phyloP scores from a whole-genome alignment of 1,140 invertebrate species.

The Bombus polaris region DNA sequence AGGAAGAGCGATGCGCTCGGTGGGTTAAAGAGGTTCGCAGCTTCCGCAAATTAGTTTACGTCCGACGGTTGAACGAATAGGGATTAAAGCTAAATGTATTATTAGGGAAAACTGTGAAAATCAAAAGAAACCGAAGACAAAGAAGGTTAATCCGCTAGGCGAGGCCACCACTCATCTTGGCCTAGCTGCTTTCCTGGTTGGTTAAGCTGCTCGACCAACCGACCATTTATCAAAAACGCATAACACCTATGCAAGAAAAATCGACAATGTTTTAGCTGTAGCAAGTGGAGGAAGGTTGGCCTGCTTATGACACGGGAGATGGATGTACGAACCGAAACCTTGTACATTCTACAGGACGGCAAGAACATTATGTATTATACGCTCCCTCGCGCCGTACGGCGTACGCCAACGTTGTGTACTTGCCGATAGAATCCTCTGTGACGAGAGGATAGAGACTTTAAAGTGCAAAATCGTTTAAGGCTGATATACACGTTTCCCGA shows the following conservation, averaged over 20 bases:
- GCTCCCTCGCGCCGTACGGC: conserved; percentile 26
- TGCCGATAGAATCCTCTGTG: conserved; percentile 52
- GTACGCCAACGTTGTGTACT: conserved; percentile 9
- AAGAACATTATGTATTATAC: conserved; percentile 76
- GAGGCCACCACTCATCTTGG: conserved; percentile 1
- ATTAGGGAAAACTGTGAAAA: conserved; percentile 11
- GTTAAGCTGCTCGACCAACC: conserved; percentile 41
- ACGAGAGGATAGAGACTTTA: conserved; percentile 55
- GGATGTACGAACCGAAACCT: conserved; percentile 72
- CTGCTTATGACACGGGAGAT: conserved; percentile 74
- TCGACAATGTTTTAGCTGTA: conserved; percentile 73
- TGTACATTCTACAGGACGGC: conserved; percentile 65
- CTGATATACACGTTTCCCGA: not conserved
- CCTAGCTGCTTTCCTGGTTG: not conserved
- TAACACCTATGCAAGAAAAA: conserved; percentile 76
- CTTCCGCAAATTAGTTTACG: conserved; percentile 46
- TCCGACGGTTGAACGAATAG: conserved; percentile 24
- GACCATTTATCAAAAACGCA: conserved; percentile 73
- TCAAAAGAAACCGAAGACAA: conserved; percentile 27
- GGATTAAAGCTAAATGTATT: conserved; percentile 29
- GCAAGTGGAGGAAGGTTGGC: conserved; percentile 57
- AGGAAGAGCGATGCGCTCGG: conserved; percentile 40
- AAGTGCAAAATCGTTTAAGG: conserved; percentile 38
- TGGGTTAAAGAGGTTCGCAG: conserved; percentile 38
- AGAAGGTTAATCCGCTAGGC: not conserved